Percentiles rank a stretch among this genome's conserved stretches.
These are phyloP conservation scores for Stenotaenia linearis DNA, from an alignment of 2,888 invertebrate genomes.

Conservation along the genomic window DNA sequence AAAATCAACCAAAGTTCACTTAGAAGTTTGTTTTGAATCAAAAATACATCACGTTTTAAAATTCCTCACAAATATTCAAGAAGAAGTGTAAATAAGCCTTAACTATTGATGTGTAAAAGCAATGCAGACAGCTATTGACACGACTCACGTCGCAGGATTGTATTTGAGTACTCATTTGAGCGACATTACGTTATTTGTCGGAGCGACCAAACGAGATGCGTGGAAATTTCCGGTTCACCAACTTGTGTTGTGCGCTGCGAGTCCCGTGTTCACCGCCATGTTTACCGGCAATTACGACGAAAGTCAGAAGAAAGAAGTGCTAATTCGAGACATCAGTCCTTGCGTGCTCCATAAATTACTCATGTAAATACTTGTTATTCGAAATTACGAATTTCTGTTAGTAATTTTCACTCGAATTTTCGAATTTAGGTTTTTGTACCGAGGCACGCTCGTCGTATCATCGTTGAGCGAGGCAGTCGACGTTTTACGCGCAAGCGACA, in stretches of 20 bases:
- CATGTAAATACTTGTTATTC: not conserved
- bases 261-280: not conserved
- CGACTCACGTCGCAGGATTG: not conserved
- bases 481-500: not conserved
- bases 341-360: not conserved
- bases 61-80: too few species aligned
- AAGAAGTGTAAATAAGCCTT: too few species aligned
- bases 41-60: too few species aligned
- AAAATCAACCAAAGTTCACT: too few species aligned
- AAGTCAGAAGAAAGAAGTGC: not conserved
- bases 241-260: not conserved
- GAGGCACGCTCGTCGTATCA: not conserved
- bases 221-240: not conserved
- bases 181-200: not conserved
- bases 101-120: too few species aligned
- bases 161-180: not conserved
- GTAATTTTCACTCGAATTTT: not conserved
- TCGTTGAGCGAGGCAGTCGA: not conserved
- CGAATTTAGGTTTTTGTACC: not conserved
- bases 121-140: not conserved
- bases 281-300: not conserved
- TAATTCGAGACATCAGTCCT: not conserved
- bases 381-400: not conserved
- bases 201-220: not conserved
- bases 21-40: too few species aligned